Conservation (phyloP, 2,888 invertebrate species). For the Dasysyrphus tricinctus region DNA sequence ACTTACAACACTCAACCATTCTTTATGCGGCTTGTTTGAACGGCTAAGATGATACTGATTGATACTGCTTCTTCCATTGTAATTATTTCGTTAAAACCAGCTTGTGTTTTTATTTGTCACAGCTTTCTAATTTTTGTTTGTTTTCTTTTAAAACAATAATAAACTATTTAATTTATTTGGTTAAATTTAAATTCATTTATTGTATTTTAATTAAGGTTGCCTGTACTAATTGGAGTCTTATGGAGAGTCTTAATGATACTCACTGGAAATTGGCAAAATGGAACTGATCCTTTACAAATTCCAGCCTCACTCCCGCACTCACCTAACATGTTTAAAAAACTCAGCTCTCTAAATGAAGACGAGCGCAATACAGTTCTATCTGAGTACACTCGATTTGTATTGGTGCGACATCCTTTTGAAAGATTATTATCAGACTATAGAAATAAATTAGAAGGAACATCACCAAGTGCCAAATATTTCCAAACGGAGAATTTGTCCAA, state of each 20-base stretch:
- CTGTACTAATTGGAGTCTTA: constrained; percentile 97
- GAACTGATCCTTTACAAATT: constrained; percentile 89
- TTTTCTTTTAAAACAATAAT: no score
- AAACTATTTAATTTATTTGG: no score
- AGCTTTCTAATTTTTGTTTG: no score
- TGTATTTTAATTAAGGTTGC: constrained; percentile 87
- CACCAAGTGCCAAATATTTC: constrained; percentile 90
- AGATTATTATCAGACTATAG: constrained; percentile 94
- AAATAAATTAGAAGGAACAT: constrained; percentile 92
- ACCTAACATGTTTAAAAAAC: constrained; percentile 85
- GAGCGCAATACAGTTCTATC: constrained; percentile 88
- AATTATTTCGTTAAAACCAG: no score
- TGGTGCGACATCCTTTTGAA: constrained; percentile 96
- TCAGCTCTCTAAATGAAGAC: constrained; percentile 83
- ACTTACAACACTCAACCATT: no score
- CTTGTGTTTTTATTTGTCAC: no score
- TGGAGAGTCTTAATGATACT: constrained; percentile 93
- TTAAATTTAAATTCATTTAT: no score
- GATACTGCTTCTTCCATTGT: no score
- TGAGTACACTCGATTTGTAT: constrained; percentile 92
- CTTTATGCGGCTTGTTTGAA: no score
- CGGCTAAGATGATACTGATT: no score
- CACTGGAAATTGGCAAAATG: constrained; percentile 88
- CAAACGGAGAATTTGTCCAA: constrained; percentile 92
- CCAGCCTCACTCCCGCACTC: constrained; percentile 91